Evolutionary conservation across 2,888 invertebrate species (phyloP), one percentile per base, ranked within the genome.

Genomic region (Octonoba sinensis): DNA sequence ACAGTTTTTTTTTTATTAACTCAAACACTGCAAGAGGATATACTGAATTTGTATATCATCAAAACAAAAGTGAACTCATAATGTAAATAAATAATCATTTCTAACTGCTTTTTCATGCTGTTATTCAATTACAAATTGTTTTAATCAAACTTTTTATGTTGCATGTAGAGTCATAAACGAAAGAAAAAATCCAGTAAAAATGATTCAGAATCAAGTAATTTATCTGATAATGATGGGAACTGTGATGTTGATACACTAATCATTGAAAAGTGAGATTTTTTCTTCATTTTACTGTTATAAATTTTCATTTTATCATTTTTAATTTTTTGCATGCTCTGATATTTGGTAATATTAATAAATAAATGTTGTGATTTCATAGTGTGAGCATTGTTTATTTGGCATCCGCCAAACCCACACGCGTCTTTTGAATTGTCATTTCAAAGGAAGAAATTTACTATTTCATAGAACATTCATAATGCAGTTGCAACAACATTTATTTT

Each of bases 221-320:
- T 62, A 11, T 59, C 65, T 16, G 56, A 51, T 44, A 75, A 65
- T n/a, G 20, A 66, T 27, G 65, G 72, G 44, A 72, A 75, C 56
- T 75, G 71, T 82, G 66, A 76, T 20, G 65, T 71, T 47, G 66
- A 65, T 13, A 15, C 70, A 24, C 13, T 76, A 15, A 75, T 82
- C 6, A 27, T 82, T 59, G 75, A 82, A 62, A 82, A 72, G 82
- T 82, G 62, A 71, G 27, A n/a, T n/a, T 12, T 22, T 44, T 16
- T 46, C 8, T 51, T 51, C 3, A 8, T 46, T 51, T 51, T 22
- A 8, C 15, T 47, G 8, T n/a, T 12, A 27, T 62, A 15, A n/a
- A 4, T 6, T 57, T 22, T 57, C 15, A 8, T 57, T 54, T 20
- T 54, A 4, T 54, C n/a, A n/a, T 18, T 15, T 3, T 51, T 51